These are phyloP conservation scores for Chirona hameri DNA, from an alignment of 2,888 invertebrate species.

Conservation along the genomic window DNA sequence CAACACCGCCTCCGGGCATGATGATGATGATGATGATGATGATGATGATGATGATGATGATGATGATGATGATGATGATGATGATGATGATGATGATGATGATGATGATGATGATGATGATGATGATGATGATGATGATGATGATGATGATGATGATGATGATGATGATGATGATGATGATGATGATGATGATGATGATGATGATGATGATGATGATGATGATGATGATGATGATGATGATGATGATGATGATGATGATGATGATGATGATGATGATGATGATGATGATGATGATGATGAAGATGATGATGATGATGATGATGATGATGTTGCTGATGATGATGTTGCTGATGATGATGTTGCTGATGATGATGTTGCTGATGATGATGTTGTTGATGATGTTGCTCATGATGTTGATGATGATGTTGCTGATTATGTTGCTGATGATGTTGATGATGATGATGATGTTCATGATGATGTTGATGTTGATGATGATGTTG, in stretches of 20 bases:
- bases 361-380: too few relatives aligned
- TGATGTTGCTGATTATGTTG: too few relatives aligned
- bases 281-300: constrained; percentile 22
- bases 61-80: constrained; percentile 6
- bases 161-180: constrained; percentile 22
- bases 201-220: constrained; percentile 22
- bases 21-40: constrained; percentile 22
- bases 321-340: too few relatives aligned
- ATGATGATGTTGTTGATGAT: too few relatives aligned
- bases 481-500: constrained; percentile 6
- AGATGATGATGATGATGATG: constrained; percentile 11
- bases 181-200: constrained; percentile 22
- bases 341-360: too few relatives aligned
- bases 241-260: constrained; percentile 11
- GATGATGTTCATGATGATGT: not conserved
- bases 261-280: constrained; percentile 22
- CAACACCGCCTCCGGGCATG: too few relatives aligned
- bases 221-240: constrained; percentile 22
- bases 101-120: constrained; percentile 22
- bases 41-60: constrained; percentile 22
- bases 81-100: constrained; percentile 6
- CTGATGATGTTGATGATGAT: too few relatives aligned
- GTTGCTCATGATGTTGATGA: too few relatives aligned
- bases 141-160: constrained; percentile 10
- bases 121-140: constrained; percentile 22